Base-by-base conservation (phyloP, 30 jellyfish, hydroid and myxozoan genomes). In the Pseudorhiza aurosa region DNA sequence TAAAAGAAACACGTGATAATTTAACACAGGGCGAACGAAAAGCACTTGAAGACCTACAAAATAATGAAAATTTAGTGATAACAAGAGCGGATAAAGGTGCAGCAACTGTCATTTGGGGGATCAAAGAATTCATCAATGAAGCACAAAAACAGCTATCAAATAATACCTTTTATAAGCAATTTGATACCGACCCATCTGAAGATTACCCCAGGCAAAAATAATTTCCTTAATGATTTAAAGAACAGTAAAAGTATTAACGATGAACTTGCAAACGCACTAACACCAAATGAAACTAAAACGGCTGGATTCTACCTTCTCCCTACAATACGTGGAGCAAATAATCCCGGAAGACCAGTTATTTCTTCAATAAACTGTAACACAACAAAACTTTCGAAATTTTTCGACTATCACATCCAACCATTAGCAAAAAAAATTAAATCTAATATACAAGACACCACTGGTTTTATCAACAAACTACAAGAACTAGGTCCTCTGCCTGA, bases 11-110 rank as follows among this genome's bases (percentile, higher is more conserved):
- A 57, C n/a, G 2, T 21, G 71, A 57, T 29, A 29, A 57, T 57
- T 57, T 57, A 57, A 21, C 44, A 22, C 12, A 57, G 26, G 71
- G 71, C 26, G 71, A 57, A 29, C 71, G 39, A 25, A 17, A 22
- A 57, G 71, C 71, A 4, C 44, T 21, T 3, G 71, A 11, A 21
- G 26, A 29, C 39, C n/a, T 57, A 57, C n/a, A 57, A 57, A 57
- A 18, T 29, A 57, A 57, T 14, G 84, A 65, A 7, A 40, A 65
- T 25, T 10, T 65, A 1, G 5, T 65, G 18, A 28, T 33, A 29
- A 33, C 81, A 27, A 65, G 63, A 65, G 81, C 81, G 1, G 81
- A 65, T 24, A 65, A 65, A 30, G 73, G 53, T 25, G 73, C 46
- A 25, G 73, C 73, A 30, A 43, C 31, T 6, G 65, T 65, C 27